Conservation (phyloP, 2,113 vertebrate genomes). For the Peucedramus taeniatus region DNA sequence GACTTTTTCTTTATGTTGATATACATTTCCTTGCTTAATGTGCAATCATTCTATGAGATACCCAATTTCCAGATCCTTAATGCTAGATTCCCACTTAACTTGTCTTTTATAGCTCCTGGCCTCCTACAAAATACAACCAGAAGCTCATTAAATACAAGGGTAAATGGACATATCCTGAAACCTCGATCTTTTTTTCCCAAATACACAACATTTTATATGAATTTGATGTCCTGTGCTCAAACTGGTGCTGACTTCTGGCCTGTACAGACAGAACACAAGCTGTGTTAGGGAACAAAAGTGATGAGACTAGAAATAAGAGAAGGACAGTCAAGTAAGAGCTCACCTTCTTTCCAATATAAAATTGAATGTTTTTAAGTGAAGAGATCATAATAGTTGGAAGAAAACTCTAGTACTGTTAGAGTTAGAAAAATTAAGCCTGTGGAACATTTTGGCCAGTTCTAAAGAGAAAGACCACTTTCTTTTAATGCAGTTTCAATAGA, state of each 20-base stretch:
- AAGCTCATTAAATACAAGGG: background rate
- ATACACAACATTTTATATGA: background rate
- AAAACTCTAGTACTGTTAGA: background rate
- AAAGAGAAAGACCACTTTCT: background rate
- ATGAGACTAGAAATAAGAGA: background rate
- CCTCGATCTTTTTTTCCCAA: background rate
- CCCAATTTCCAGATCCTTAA: background rate
- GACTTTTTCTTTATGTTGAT: background rate
- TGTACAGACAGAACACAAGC: background rate
- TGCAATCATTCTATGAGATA: background rate
- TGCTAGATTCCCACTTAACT: background rate
- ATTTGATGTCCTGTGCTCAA: background rate
- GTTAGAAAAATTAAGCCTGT: background rate
- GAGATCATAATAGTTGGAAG: background rate
- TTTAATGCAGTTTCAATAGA: slow-evolving; percentile 18
- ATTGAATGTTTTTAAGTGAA: background rate
- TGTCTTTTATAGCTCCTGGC: background rate
- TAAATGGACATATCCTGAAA: background rate
- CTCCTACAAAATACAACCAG: background rate
- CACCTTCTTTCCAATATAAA: background rate
- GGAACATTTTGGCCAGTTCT: background rate
- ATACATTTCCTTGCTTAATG: background rate
- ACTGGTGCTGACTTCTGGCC: background rate
- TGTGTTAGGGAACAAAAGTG: background rate
- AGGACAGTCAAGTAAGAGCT: background rate